Percentiles rank a stretch among this genome's conserved stretches.
Conservation (phyloP, 2,113 vertebrate genomes). For the Ciconia maguari region DNA sequence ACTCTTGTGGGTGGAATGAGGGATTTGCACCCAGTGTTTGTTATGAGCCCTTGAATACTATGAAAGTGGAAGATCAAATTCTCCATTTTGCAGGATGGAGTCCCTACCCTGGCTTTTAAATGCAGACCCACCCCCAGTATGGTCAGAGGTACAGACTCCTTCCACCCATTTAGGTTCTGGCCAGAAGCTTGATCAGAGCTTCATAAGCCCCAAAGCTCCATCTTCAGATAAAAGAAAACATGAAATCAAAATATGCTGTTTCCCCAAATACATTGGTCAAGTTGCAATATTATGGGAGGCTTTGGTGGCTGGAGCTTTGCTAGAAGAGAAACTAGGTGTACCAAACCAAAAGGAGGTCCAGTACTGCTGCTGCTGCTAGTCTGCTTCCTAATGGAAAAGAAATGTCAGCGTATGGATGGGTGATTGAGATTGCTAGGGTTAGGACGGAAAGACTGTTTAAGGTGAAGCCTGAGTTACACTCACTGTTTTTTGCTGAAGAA, state of each 20-base stretch:
- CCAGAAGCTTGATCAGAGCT: background rate
- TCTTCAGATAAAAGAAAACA: background rate
- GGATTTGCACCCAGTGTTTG: background rate
- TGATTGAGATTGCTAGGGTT: background rate
- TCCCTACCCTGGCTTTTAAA: background rate
- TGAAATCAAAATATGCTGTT: background rate
- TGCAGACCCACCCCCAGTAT: background rate
- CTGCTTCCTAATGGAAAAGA: background rate
- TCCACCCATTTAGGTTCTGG: background rate
- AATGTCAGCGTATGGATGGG: background rate
- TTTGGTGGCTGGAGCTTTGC: background rate
- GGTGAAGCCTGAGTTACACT: background rate
- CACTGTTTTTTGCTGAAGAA: background rate
- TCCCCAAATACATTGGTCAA: background rate
- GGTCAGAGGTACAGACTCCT: background rate
- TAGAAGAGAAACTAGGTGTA: background rate
- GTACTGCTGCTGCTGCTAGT: background rate
- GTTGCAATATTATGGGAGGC: background rate
- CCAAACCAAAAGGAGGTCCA: background rate
- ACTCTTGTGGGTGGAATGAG: background rate
- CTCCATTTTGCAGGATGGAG: background rate
- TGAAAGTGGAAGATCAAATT: background rate
- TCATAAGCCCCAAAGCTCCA: background rate
- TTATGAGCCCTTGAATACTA: background rate
- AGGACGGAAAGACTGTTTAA: background rate